Base-by-base conservation (phyloP, 2,888 invertebrate species). In the Cantharis lateralis region DNA sequence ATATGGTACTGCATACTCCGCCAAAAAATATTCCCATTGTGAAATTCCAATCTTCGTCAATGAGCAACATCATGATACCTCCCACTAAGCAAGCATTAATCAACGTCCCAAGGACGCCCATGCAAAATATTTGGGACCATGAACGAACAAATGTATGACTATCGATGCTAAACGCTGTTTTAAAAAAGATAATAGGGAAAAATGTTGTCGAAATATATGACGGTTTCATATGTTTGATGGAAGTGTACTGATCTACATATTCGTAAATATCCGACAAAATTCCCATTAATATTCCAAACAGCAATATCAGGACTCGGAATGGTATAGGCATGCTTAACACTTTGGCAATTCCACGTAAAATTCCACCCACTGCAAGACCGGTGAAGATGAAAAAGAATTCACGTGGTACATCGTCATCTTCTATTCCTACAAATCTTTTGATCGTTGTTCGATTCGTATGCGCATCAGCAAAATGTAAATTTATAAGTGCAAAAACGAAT, bases 141-240 rank as follows among this genome's bases (percentile, higher is more conserved):
- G 75, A 72, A n/a, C 73, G 71, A 62, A 70, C 26, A 63, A 78
- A 78, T 11, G 70, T 75, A 16, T 75, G 78, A 7, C 62, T 20
- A 20, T 78, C 78, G 0, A 78, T 70, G n/a, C 20, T 62, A 48
- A 75, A 75, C 1, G 78, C 26, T 1, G 61, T 72, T 62, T 61
- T 75, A 24, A 75, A 78, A 11, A 78, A 68, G 0, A 78, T 11
- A 2, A 75, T 15, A 4, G 78, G 78, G 13, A 76, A 26, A 32
- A 68, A 76, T 13, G 72, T 11, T 64, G 72, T 76, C 3, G 72
- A n/a, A 15, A 73, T 61, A n/a, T 68, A 68, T 3, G 68, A 16
- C 9, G 18, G 20, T 61, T 3, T 64, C n/a, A 64, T 18, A 10
- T 20, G 5, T 64, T 64, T 20, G 3, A 64, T 64, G 10, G 11